Evolutionary conservation across 2,888 invertebrate genomes (phyloP).

Genomic region (Cryptus armator): DNA sequence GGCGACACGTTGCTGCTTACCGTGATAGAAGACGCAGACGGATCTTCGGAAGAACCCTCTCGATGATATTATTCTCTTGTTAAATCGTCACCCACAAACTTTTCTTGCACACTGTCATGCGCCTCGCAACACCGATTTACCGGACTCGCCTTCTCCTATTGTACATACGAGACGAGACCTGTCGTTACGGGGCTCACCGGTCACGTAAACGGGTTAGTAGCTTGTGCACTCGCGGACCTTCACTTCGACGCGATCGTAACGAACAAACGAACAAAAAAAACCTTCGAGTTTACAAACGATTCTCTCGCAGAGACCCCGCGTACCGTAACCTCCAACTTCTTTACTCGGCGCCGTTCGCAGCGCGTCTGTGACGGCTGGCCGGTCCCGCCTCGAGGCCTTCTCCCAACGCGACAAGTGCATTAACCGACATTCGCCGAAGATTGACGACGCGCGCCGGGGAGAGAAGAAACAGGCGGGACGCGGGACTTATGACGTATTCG

Average conservation of each 20-base stretch:
- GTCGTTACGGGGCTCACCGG: neutral
- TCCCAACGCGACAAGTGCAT: constrained; percentile 56
- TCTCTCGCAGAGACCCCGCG: neutral
- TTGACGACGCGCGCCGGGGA: constrained; percentile 33
- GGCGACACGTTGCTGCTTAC: constrained; percentile 41
- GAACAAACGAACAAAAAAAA: constrained; percentile 1
- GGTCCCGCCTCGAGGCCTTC: constrained; percentile 52
- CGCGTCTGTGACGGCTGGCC: constrained; percentile 73
- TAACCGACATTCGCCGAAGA: constrained; percentile 41
- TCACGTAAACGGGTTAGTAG: constrained; percentile 25
- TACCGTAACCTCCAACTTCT: neutral
- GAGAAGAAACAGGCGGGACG: neutral
- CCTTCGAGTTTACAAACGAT: neutral
- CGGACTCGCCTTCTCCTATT: constrained; percentile 16
- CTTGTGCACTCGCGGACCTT: constrained; percentile 43
- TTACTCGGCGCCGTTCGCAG: constrained; percentile 73
- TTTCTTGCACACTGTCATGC: constrained; percentile 54
- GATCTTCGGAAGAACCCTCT: constrained; percentile 16
- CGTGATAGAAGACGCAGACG: constrained; percentile 44
- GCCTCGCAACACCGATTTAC: constrained; percentile 46
- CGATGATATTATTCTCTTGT: constrained; percentile 28
- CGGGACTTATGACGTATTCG: neutral
- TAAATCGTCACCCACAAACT: constrained; percentile 58
- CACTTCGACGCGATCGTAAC: constrained; percentile 17
- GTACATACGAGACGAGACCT: constrained; percentile 42